Conservation (phyloP, 2,113 vertebrate species). For the Ciconia stormi region DNA sequence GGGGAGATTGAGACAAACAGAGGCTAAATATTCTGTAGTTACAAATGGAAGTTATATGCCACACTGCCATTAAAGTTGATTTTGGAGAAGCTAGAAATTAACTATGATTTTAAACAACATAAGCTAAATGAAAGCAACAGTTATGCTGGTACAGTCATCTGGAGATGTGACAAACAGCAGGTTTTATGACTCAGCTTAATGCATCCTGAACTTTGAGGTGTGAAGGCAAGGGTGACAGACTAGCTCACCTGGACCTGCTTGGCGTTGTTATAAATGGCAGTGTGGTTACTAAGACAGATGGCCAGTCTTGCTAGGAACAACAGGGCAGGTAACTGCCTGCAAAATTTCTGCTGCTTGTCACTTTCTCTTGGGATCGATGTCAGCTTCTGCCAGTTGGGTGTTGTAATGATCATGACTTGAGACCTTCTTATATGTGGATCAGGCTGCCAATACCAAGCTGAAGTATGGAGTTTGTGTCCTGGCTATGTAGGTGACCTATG, state of each 20-base stretch:
- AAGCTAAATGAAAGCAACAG: neutral
- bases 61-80: neutral
- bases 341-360: neutral
- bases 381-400: neutral
- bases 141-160: neutral
- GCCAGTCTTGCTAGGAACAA: neutral
- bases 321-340: neutral
- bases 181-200: neutral
- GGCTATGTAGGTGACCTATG: neutral
- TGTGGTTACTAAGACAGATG: neutral
- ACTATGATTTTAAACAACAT: neutral
- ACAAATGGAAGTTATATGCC: neutral
- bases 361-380: neutral
- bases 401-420: neutral
- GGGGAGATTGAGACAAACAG: neutral
- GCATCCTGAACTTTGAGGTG: neutral
- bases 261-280: neutral
- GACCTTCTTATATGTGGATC: neutral
- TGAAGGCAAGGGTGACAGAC: neutral
- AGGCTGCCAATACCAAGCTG: neutral
- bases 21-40: neutral
- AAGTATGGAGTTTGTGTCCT: neutral
- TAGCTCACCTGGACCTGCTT: neutral
- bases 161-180: neutral
- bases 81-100: neutral